Evolutionary conservation across 2,888 invertebrate species (phyloP), one percentile per base, ranked within the genome.

Genomic region (Sphecodes monilicornis): DNA sequence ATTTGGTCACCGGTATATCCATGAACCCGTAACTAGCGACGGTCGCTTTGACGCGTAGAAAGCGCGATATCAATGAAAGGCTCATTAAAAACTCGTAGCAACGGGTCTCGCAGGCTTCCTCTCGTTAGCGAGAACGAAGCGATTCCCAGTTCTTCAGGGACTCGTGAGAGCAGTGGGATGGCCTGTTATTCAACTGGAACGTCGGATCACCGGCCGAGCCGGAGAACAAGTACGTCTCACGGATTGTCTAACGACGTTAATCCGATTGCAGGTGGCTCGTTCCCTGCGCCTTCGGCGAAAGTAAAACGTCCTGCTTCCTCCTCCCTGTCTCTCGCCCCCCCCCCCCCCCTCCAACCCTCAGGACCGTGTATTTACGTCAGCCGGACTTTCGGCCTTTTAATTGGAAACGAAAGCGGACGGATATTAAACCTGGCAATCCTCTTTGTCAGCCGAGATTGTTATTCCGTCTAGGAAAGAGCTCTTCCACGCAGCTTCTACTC

Each of bases 201-300:
- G 18, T 36, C 36, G 10, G 68, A 78, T 77, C 43, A 39, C 72
- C 71, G n/a, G 13, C 13, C 66, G 8, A n/a, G n/a, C 18, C 39
- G 16, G 16, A 16, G 68, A 46, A 73, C 60, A 76, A 81, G 43
- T 69, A 73, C 78, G 71, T 6, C 32, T 46, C 36, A 70, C 43
- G 70, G 75, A 70, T 79, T 76, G 85, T 79, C 79, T 85, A 84
- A 84, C 80, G 77, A 84, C 77, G 72, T 75, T 85, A 78, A 86
- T 86, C 84, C 86, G 77, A 73, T 84, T 84, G 68, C 68, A 78
- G 66, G 80, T 64, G 73, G 74, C 57, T 77, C 69, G 39, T 66
- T 64, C 29, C 54, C 16, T 32, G 29, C 5, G 29, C 5, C 16
- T 18, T 36, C n/a, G 32, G 39, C 72, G 26, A 64, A 84, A 60